Evolutionary conservation across 2,888 invertebrate species (phyloP), one percentile per base, ranked within the genome.

Genomic region (Drosophila formosana): DNA sequence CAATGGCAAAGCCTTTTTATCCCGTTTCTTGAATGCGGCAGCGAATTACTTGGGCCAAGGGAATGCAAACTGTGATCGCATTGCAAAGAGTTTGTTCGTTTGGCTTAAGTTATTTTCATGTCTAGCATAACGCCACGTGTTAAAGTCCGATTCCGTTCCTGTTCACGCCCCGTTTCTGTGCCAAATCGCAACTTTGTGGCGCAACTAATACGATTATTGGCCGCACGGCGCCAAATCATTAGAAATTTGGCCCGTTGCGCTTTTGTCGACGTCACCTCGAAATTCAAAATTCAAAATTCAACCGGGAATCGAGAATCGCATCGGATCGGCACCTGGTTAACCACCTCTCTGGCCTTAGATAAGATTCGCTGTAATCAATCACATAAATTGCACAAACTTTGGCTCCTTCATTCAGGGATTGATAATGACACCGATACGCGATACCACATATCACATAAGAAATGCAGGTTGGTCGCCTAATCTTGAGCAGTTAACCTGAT

Each of bases 51-150:
- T 92, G 90, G 92, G 92, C 92, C 92, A 92, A 89, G 88, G 91
- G 92, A 90, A 92, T 92, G 80, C 81, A 92, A 92, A 91, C 92
- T 90, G 90, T 91, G 75, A 76, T 52, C 55, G 61, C 66, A 74
- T 82, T 80, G 72, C 67, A 86, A 88, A 80, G 89, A 92, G 92
- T 92, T 91, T 92, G 92, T 92, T 92, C 92, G 92, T 92, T 92
- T 92, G 92, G 92, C 92, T 92, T 92, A 92, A 92, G 92, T 92
- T 91, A 92, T 92, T 92, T 92, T 90, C 92, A 80, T 78, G 90
- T 83, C 89, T 84, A 80, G 75, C 53, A 56, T 66, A 76, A 62
- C 88, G 90, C 78, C 90, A 88, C 88, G 85, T 89, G 85, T 60
- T 76, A 60, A 39, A 30, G 53, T 34, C 32, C 37, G 13, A 30